Evolutionary conservation across 2,888 invertebrate species (phyloP).

Genomic region (Catotricha subobsoleta): DNA sequence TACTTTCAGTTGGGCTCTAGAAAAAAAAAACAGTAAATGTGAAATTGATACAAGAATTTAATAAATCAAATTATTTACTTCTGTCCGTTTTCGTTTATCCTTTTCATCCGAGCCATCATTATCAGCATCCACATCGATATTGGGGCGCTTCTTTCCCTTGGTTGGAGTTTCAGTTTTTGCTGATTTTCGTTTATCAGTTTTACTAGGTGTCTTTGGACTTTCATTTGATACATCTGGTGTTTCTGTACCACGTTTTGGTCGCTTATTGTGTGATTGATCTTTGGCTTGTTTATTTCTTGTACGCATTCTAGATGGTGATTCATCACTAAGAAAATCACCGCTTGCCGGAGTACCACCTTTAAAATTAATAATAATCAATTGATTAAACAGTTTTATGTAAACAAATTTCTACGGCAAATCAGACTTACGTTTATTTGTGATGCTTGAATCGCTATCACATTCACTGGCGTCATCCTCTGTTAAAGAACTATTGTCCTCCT

Average conservation of each 20-base stretch:
- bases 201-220: conserved; percentile 33
- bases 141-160: conserved; percentile 35
- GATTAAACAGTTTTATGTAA: background rate
- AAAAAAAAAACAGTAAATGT: conserved; percentile 1
- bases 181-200: conserved; percentile 25
- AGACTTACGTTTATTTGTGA: conserved; percentile 39
- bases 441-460: conserved; percentile 86
- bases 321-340: conserved; percentile 31
- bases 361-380: background rate
- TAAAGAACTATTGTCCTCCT: conserved; percentile 61
- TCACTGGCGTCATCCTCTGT: conserved; percentile 86
- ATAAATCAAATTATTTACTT: conserved; percentile 16
- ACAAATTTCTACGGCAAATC: too few relatives aligned
- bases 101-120: conserved; percentile 26
- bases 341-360: conserved; percentile 4
- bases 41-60: conserved; percentile 2
- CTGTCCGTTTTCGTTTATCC: conserved; percentile 34
- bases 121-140: conserved; percentile 28
- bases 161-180: conserved; percentile 34
- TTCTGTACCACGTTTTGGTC: conserved; percentile 43
- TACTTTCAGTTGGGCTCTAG: conserved; percentile 69
- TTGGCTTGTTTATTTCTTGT: conserved; percentile 68
- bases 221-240: conserved; percentile 30
- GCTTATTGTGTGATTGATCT: conserved; percentile 41
- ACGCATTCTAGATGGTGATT: conserved; percentile 75